Conservation (phyloP, 1,140 invertebrate species). For the Sycobia sp. region DNA sequence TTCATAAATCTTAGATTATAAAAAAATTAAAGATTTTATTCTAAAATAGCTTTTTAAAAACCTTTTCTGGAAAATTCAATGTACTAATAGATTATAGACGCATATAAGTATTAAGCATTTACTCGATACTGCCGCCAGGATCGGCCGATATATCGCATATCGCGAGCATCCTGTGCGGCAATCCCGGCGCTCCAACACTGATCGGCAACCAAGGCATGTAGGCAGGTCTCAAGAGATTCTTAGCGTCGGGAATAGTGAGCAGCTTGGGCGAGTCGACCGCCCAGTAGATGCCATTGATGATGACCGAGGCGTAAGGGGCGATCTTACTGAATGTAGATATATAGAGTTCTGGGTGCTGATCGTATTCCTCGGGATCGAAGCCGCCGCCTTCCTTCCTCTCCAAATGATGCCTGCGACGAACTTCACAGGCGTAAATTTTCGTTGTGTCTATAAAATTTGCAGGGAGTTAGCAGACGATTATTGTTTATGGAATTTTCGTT, state of each 20-base stretch:
- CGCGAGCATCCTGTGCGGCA: constrained; percentile 88
- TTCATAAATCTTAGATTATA: constrained; percentile 84
- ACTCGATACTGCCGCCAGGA: constrained; percentile 96
- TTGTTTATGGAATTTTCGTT: constrained; percentile 9
- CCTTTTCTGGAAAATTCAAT: neutral
- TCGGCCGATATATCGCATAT: constrained; percentile 99
- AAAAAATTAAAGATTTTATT: no score
- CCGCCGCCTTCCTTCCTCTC: constrained; percentile 89
- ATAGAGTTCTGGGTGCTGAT: constrained; percentile 90
- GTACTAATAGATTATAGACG: neutral
- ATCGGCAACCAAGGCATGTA: constrained; percentile 92
- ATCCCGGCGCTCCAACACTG: constrained; percentile 80
- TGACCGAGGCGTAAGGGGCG: constrained; percentile 95
- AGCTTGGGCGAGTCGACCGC: constrained; percentile 94
- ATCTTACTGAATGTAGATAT: constrained; percentile 97
- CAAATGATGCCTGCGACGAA: constrained; percentile 89
- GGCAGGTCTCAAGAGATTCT: constrained; percentile 85
- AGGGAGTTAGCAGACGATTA: no score
- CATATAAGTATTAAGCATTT: constrained; percentile 6
- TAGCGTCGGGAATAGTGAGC: constrained; percentile 97
- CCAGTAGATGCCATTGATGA: constrained; percentile 99
- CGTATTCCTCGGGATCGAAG: constrained; percentile 91
- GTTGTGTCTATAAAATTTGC: constrained; percentile 71
- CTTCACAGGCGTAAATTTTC: constrained; percentile 94
- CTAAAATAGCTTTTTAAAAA: neutral